phyloP scores from a whole-genome alignment of 2,888 invertebrate species.

The Dione juno region DNA sequence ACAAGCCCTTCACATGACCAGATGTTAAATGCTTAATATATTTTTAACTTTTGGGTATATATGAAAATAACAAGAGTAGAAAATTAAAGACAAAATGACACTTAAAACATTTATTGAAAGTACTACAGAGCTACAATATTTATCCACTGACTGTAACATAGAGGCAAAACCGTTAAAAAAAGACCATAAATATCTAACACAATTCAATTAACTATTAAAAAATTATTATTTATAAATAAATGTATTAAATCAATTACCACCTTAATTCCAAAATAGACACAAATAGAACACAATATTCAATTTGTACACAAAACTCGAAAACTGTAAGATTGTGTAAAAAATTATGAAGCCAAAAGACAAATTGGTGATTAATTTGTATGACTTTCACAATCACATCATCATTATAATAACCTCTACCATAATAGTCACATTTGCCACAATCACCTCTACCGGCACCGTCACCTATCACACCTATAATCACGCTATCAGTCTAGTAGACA shows the following conservation, averaged over 20 bases:
- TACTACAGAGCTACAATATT: slow-evolving; percentile 56
- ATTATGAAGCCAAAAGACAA: too few relatives aligned
- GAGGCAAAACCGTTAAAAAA: neutral
- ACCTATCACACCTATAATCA: neutral
- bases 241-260: neutral
- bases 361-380: too few relatives aligned
- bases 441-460: neutral
- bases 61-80: too few relatives aligned
- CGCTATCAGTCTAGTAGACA: slow-evolving; percentile 1
- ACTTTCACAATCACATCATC: neutral
- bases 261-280: neutral
- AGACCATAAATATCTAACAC: slow-evolving; percentile 7
- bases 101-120: slow-evolving; percentile 48
- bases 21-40: too few relatives aligned
- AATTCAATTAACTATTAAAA: neutral
- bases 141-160: slow-evolving; percentile 43
- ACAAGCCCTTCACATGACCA: too few relatives aligned
- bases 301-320: slow-evolving; percentile 13
- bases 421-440: neutral
- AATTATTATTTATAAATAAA: neutral
- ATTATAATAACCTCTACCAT: neutral
- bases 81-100: slow-evolving; percentile 23
- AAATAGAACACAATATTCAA: neutral
- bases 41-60: too few relatives aligned
- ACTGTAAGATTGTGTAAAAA: slow-evolving; percentile 5